Conservation (phyloP, 1,140 invertebrate species). For the Nasonia vitripennis region DNA sequence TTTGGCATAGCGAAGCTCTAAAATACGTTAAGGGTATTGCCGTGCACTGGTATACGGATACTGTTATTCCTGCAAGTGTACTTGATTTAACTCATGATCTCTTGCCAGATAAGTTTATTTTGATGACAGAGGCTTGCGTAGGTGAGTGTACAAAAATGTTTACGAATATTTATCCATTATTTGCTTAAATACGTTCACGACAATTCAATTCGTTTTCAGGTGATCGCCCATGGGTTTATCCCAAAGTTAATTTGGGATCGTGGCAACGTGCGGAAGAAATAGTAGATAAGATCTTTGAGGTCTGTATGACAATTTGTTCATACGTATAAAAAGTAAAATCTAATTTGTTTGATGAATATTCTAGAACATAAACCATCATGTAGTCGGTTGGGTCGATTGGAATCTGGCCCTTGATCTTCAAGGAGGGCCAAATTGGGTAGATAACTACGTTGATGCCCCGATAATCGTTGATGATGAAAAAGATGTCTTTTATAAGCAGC, state of each 20-base stretch:
- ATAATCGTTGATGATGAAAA: conserved; percentile 82
- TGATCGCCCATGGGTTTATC: conserved; percentile 39
- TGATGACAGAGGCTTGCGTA: conserved; percentile 87
- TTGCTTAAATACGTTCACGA: conserved; percentile 70
- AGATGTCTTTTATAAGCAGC: conserved; percentile 61
- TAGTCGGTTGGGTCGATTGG: conserved; percentile 93
- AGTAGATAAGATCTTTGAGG: conserved; percentile 81
- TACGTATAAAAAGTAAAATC: neutral
- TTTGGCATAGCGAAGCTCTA: neutral
- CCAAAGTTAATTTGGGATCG: conserved; percentile 80
- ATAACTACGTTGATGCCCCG: conserved; percentile 86
- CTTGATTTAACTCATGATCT: conserved; percentile 76
- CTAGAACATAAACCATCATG: conserved; percentile 75
- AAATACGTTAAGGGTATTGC: conserved; percentile 79
- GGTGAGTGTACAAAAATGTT: conserved; percentile 69
- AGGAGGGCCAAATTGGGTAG: conserved; percentile 90
- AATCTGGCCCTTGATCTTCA: conserved; percentile 85
- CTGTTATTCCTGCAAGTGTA: conserved; percentile 72
- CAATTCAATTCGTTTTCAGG: conserved; percentile 11
- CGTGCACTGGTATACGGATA: conserved; percentile 83
- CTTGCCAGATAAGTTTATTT: conserved; percentile 83
- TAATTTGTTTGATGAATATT: too few species aligned
- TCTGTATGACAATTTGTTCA: conserved; percentile 54
- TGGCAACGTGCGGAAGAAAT: conserved; percentile 86
- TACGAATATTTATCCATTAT: too few species aligned